Base-by-base conservation (phyloP, 2,113 vertebrate genomes). In the Budorcas taxicolor region DNA sequence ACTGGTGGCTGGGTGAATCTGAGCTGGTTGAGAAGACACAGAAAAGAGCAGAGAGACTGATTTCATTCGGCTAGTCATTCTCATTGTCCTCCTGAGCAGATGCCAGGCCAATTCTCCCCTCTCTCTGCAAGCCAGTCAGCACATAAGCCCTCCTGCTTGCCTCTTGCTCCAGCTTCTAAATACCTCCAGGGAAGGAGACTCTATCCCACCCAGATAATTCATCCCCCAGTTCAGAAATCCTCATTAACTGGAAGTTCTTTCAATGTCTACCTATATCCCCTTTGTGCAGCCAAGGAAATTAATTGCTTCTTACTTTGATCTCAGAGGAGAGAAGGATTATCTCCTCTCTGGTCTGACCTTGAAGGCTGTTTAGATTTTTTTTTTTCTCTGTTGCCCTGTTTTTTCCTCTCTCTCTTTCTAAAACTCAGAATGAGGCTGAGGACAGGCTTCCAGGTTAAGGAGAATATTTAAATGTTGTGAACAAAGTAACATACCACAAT, bases 301-400 rank as follows among this genome's bases (percentile, higher is more conserved):
- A 80, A 95, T 45, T 83, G 33, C 87, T 52, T 94, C 43, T 13
- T n/a, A 47, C 52, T 96, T 85, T 47, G 25, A 97, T 95, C 80
- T 95, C 27, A 2, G 36, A 78, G 21, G 85, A 94, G 55, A 92
- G 78, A 36, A 60, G 29, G 50, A 91, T 33, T 33, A 43, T 53
- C 85, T 87, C 60, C 16, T 57, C 60, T 52, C 12, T 25, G 43
- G 6, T 40, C 57, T 87, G 40, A 45, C 62, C 94, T 92, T 85
- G 53, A 71, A 87, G 47, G 16, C 45, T 62, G 27, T 91, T 64
- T 40, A 89, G 64, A n/a, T 50, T 53, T 80, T 60, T 53, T 78
- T 60, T 89, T 74, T 86, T 36, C 64, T 33, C 23, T 14, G n/a
- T 29, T n/a, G 11, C n/a, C 64, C 16, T 60, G 60, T 88, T 86